Conservation (phyloP, 2,888 invertebrate species). For the Ligdia adustata region DNA sequence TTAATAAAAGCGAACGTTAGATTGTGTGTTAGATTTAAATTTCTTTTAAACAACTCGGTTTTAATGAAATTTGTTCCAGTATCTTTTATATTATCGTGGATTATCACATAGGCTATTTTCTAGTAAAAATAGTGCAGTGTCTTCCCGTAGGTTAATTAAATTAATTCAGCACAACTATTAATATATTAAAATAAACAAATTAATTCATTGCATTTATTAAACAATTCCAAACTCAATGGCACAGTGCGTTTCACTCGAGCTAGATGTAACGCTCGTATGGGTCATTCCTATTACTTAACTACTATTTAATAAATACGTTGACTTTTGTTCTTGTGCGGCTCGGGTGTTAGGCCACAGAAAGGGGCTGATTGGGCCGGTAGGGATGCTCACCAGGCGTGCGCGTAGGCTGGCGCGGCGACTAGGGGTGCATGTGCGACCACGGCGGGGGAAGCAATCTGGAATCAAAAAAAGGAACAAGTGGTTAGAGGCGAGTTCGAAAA, state of each 20-base stretch:
- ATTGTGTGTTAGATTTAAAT: too few relatives aligned
- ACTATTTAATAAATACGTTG: conserved; percentile 64
- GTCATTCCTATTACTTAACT: conserved; percentile 49
- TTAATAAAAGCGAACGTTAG: too few relatives aligned
- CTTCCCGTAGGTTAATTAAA: too few relatives aligned
- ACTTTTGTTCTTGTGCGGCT: conserved; percentile 66
- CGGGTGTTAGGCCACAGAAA: conserved; percentile 39
- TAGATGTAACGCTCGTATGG: conserved; percentile 48
- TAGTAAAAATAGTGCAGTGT: too few relatives aligned
- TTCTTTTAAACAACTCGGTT: too few relatives aligned
- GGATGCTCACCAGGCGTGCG: conserved; percentile 66
- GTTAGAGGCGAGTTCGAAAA: too few relatives aligned
- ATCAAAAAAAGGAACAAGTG: too few relatives aligned
- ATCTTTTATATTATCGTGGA: too few relatives aligned
- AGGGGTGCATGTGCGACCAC: conserved; percentile 64
- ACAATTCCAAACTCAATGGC: conserved; percentile 49
- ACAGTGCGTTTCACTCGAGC: conserved; percentile 55
- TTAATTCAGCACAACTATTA: too few relatives aligned
- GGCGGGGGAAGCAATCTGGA: conserved; percentile 68
- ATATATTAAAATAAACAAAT: conserved; percentile 30
- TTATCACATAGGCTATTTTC: too few relatives aligned
- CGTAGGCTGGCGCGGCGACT: conserved; percentile 61
- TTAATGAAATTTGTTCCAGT: too few relatives aligned
- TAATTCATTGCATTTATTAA: conserved; percentile 53
- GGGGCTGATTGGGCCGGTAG: conserved; percentile 35